Evolutionary conservation across 2,113 vertebrate species (phyloP).

Genomic region (Lophotis ruficrista): DNA sequence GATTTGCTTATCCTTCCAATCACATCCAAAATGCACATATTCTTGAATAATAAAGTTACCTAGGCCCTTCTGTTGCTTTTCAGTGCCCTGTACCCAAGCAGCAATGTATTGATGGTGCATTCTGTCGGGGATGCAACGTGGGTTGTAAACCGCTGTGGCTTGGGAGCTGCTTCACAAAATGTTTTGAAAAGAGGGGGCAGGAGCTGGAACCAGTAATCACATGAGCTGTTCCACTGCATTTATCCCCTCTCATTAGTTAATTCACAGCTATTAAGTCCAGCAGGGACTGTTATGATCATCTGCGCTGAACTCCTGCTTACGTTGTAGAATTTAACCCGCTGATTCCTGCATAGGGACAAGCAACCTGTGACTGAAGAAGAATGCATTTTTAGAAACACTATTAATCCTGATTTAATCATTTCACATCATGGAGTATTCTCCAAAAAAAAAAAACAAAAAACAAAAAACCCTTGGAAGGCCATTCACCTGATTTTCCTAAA

Average conservation of each 20-base stretch:
- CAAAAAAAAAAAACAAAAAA: no score
- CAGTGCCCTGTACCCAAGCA: neutral
- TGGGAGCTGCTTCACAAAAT: neutral
- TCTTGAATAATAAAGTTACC: neutral
- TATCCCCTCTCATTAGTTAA: neutral
- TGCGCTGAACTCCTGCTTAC: neutral
- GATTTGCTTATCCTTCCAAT: neutral
- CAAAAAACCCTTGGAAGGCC: neutral
- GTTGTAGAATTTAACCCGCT: neutral
- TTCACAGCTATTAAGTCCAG: neutral
- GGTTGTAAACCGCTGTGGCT: neutral
- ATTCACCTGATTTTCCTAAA: neutral
- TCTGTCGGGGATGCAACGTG: neutral
- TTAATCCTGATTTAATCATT: neutral
- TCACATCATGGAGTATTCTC: neutral
- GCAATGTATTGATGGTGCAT: neutral
- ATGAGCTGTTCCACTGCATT: neutral
- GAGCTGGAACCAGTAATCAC: neutral
- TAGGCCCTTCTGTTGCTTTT: neutral
- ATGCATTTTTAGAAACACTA: neutral
- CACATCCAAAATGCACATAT: neutral
- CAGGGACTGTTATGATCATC: neutral
- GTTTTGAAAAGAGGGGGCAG: neutral
- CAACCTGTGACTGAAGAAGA: neutral
- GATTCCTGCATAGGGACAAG: accelerated